Evolutionary conservation across 2,797 vertebrate genomes (phyloP), one percentile per base, ranked within the genome.

Genomic region (Psittacula echo): DNA sequence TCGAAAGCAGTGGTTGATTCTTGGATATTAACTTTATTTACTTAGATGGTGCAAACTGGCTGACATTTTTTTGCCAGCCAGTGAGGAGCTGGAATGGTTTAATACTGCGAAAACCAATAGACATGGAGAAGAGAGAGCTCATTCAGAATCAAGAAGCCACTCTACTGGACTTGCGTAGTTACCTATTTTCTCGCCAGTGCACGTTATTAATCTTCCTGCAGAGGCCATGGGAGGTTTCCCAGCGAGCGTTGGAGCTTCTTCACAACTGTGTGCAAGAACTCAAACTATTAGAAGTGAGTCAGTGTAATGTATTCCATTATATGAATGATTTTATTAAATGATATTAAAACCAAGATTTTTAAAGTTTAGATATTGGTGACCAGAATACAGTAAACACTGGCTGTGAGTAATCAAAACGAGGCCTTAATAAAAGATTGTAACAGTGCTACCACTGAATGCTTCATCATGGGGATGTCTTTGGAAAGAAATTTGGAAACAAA

Each of bases 201-300:
- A 99, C 99, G 2, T 96, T 99, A 96, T 97, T 99, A 7, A 98
- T 99, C 96, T 99, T 99, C 98, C 98, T 99, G 71, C 99, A 99
- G 98, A 98, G 99, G 93, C 99, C 99, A 1, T 99, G 99, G 99
- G 99, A 99, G 96, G 99, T 99, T 72, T 99, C 99, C 1, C 98
- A 99, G 97, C 98, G 99, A 62, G 99, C 99, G 0, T 97, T 99
- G 85, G 99, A 99, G 96, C 98, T 99, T 73, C 99, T 99, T 83
- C 99, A 99, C 98, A 99, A 99, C 98, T 99, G 99, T 34, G 98
- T 99, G 48, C 99, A 99, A 97, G 99, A 99, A 93, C 98, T 99
- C 29, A 98, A 98, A 45, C 98, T 99, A 27, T 94, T 99, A 45
- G 99, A 99, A 98, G 99, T 99, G 96, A 96, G 98, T 95, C 66